Evolutionary conservation across 1,140 invertebrate genomes (phyloP).

Genomic region (Drosophila littoralis): DNA sequence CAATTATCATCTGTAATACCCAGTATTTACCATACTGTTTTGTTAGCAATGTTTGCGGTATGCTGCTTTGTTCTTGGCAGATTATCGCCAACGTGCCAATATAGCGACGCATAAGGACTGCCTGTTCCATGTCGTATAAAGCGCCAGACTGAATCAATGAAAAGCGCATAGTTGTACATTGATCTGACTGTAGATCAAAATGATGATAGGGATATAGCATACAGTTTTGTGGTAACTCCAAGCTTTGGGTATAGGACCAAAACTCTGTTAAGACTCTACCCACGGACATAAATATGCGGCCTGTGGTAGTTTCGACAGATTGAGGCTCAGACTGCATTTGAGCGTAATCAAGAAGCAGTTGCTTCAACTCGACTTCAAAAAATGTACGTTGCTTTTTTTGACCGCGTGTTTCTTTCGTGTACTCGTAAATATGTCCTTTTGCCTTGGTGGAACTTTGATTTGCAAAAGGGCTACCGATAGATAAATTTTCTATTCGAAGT

Average conservation of each 20-base stretch:
- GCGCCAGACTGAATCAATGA: constrained; percentile 41
- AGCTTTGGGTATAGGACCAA: constrained; percentile 51
- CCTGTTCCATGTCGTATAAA: constrained; percentile 54
- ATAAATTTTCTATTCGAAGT: constrained; percentile 46
- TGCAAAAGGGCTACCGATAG: constrained; percentile 22
- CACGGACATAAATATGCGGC: constrained; percentile 48
- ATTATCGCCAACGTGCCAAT: constrained; percentile 63
- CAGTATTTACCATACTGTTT: constrained; percentile 49
- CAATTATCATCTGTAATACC: constrained; percentile 54
- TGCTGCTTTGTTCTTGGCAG: constrained; percentile 39
- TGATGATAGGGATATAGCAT: constrained; percentile 58
- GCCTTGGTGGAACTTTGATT: neutral
- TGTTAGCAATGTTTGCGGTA: constrained; percentile 44
- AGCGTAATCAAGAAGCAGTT: constrained; percentile 53
- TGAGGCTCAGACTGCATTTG: constrained; percentile 54
- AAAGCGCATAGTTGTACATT: neutral
- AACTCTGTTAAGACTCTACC: constrained; percentile 67
- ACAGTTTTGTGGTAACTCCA: constrained; percentile 58
- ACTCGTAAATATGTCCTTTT: constrained; percentile 17
- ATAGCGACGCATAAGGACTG: constrained; percentile 65
- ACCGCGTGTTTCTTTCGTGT: constrained; percentile 10
- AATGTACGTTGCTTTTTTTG: constrained; percentile 51
- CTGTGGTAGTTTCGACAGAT: constrained; percentile 15
- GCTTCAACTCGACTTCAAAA: constrained; percentile 66
- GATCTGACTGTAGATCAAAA: constrained; percentile 35